These are phyloP conservation scores for Axis porcinus DNA, from an alignment of 2,113 vertebrate species.

Conservation along the genomic window DNA sequence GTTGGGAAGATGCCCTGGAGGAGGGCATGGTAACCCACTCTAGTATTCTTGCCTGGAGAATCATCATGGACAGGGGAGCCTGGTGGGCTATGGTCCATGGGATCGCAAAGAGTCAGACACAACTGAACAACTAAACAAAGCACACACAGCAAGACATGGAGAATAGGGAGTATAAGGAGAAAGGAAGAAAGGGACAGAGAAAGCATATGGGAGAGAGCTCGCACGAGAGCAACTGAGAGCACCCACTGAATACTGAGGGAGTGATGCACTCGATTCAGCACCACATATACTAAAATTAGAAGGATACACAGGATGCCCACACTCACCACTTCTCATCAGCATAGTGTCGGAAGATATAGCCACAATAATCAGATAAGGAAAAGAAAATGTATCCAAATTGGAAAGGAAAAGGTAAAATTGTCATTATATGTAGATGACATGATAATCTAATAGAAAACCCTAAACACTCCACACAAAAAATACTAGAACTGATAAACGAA, in stretches of 20 bases:
- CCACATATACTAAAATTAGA: background rate
- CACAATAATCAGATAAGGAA: background rate
- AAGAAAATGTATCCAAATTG: background rate
- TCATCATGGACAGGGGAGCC: background rate
- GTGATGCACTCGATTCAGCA: background rate
- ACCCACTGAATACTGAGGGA: background rate
- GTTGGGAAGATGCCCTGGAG: background rate
- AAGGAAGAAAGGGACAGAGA: background rate
- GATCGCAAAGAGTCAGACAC: background rate
- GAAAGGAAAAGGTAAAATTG: background rate
- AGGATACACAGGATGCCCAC: background rate
- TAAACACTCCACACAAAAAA: background rate
- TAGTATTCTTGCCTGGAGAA: background rate
- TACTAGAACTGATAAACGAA: background rate
- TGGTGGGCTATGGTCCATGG: background rate
- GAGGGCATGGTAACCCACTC: background rate
- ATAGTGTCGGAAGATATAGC: background rate
- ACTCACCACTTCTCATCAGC: background rate
- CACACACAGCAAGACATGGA: background rate
- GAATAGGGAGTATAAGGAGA: background rate
- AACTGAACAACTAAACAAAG: background rate
- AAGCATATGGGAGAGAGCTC: background rate
- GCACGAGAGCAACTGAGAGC: background rate
- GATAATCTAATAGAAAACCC: background rate
- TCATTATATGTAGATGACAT: background rate